Conservation (phyloP, 2,113 vertebrate species). For the Pterophyllum scalare region DNA sequence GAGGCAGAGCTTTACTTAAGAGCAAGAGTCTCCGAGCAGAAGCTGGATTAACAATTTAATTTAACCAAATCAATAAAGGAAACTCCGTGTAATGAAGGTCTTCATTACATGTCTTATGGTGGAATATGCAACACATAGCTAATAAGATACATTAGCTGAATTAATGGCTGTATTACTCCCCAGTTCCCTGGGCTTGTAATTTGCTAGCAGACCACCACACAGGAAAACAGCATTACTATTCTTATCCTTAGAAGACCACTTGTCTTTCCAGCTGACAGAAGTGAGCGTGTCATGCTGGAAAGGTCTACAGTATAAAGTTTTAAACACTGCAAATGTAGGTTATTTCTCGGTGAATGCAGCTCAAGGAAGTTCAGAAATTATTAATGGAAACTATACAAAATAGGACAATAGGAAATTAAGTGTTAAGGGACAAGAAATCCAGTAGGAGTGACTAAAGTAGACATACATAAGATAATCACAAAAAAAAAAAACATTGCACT, state of each 20-base stretch:
- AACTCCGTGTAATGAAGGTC: too few relatives aligned
- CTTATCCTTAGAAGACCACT: neutral
- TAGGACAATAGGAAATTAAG: conserved; percentile 36
- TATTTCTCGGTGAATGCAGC: conserved; percentile 26
- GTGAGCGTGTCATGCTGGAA: neutral
- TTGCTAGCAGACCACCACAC: neutral
- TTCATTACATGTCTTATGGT: too few relatives aligned
- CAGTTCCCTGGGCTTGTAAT: neutral
- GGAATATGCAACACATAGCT: too few relatives aligned
- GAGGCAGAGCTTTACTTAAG: too few relatives aligned
- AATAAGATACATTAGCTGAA: neutral
- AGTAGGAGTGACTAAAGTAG: conserved; percentile 13
- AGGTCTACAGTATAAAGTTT: neutral
- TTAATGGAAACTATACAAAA: conserved; percentile 26
- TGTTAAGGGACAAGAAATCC: conserved; percentile 26
- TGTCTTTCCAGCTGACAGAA: neutral
- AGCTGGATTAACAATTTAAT: neutral
- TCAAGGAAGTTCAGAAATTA: conserved; percentile 19
- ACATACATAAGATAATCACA: neutral
- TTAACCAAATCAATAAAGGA: neutral
- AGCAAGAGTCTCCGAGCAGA: too few relatives aligned
- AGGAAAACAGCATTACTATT: neutral
- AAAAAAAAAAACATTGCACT: neutral
- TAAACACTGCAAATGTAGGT: conserved; percentile 23
- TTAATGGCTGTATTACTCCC: neutral